These are phyloP conservation scores for Hypotaenidia okinawae DNA, from an alignment of 2,797 vertebrate species.

Conservation along the genomic window DNA sequence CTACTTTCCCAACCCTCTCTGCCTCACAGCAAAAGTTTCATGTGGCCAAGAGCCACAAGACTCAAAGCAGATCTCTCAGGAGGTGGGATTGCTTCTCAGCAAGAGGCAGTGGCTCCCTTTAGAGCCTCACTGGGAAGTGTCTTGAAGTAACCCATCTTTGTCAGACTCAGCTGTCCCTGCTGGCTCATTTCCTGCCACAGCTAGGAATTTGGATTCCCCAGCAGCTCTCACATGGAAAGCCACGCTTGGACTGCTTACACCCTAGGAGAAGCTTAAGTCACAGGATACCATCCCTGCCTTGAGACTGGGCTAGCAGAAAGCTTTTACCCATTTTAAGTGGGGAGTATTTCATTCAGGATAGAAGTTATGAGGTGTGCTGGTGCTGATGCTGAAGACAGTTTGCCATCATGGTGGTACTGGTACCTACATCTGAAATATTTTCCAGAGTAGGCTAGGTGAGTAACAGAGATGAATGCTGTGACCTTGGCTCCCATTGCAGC, in stretches of 20 bases:
- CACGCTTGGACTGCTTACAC: not conserved
- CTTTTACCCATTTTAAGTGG: fast-evolving
- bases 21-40: not conserved
- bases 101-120: not conserved
- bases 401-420: not conserved
- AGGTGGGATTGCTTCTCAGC: not conserved
- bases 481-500: not conserved
- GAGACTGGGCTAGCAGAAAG: not conserved
- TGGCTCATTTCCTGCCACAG: slow-evolving; percentile 43
- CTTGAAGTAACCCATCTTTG: slow-evolving; percentile 23
- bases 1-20: not conserved
- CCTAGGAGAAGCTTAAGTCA: not conserved
- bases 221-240: not conserved
- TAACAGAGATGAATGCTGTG: not conserved
- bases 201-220: slow-evolving; percentile 11
- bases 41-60: not conserved
- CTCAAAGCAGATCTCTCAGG: slow-evolving; percentile 17
- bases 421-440: not conserved
- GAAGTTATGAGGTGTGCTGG: not conserved
- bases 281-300: not conserved
- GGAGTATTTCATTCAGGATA: not conserved
- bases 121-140: not conserved
- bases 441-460: not conserved
- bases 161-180: not conserved
- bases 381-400: not conserved